A percentile compares a stretch with the other conserved stretches of the same genome.
Conservation (phyloP, 2,888 invertebrate species). For the Odontothrips loti region DNA sequence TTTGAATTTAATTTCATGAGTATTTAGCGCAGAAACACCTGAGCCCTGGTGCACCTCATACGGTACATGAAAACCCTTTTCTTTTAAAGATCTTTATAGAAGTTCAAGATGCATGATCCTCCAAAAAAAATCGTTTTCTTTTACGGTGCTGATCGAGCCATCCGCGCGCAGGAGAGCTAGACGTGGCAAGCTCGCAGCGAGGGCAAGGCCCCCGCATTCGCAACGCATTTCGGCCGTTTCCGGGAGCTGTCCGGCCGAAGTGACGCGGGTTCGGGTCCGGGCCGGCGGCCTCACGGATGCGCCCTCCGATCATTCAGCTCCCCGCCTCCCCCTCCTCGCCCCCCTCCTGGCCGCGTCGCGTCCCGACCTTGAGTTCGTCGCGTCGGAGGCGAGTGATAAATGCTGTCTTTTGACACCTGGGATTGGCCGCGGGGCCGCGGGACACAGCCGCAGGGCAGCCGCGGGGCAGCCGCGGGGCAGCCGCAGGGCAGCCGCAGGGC, state of each 20-base stretch:
- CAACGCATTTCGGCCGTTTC: slow-evolving; percentile 18
- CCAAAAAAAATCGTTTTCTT: too few species aligned
- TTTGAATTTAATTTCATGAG: too few species aligned
- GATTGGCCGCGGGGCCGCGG: slow-evolving; percentile 2
- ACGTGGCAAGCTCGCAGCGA: neutral
- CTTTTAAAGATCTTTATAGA: too few species aligned
- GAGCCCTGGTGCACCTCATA: too few species aligned
- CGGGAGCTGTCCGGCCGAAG: neutral
- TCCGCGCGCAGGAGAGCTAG: too few species aligned
- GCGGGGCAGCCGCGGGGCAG: neutral
- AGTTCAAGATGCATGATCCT: too few species aligned
- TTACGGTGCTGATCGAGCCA: too few species aligned
- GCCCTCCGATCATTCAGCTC: neutral
- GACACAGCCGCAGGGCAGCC: neutral
- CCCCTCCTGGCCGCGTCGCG: too few species aligned
- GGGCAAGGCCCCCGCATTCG: neutral
- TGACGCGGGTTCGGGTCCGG: too few species aligned
- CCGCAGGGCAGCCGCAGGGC: neutral
- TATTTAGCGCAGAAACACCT: too few species aligned
- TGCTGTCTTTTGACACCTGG: slow-evolving; percentile 5
- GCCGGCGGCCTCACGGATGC: neutral
- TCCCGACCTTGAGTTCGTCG: neutral
- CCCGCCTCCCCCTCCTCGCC: neutral
- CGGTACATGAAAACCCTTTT: too few species aligned
- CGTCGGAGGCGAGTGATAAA: neutral